Conservation (phyloP, 2,797 vertebrate species). For the Sebastes dallii region DNA sequence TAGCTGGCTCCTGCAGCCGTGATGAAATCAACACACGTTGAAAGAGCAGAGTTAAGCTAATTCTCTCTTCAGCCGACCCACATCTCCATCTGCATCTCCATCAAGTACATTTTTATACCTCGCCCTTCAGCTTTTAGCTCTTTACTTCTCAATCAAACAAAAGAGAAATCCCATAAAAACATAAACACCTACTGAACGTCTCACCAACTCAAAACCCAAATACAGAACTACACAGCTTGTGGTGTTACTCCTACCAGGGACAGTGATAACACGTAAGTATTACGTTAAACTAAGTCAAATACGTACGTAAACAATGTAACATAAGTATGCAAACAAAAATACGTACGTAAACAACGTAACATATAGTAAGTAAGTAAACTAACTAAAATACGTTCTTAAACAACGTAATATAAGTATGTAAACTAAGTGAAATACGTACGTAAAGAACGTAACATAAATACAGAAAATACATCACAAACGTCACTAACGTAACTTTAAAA, state of each 20-base stretch:
- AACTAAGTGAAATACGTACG: too few species aligned
- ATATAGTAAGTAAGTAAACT: too few species aligned
- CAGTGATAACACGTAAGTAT: neutral
- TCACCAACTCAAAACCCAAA: neutral
- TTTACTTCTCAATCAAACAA: neutral
- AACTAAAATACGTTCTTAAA: too few species aligned
- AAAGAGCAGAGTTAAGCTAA: neutral
- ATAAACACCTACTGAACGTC: neutral
- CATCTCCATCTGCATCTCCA: neutral
- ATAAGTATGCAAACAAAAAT: too few species aligned
- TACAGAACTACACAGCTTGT: too few species aligned
- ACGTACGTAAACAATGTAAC: too few species aligned
- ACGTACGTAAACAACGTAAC: too few species aligned
- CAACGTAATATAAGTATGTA: too few species aligned
- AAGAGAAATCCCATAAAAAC: neutral
- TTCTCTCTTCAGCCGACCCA: neutral
- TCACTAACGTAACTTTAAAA: too few species aligned
- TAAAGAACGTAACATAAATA: too few species aligned
- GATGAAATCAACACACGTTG: slow-evolving; percentile 1
- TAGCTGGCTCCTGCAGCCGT: neutral
- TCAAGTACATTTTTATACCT: neutral
- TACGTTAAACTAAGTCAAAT: too few species aligned
- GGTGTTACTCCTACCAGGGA: neutral
- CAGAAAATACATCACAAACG: too few species aligned
- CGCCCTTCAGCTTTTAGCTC: neutral